phyloP scores from a whole-genome alignment of 2,797 vertebrate species.

The Neosilurus mollespiculum region DNA sequence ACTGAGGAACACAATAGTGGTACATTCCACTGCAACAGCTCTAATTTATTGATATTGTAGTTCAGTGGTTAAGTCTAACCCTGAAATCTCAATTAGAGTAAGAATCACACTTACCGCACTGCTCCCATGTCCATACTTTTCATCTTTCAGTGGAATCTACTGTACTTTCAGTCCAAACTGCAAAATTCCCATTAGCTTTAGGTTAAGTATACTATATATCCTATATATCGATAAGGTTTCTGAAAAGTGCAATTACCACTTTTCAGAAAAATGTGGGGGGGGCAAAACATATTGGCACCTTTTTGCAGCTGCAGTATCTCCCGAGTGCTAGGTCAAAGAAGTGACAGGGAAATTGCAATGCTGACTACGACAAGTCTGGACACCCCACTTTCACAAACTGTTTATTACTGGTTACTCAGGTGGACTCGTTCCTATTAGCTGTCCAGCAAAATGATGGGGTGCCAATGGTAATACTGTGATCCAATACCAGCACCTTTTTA shows the following conservation, averaged over 20 bases:
- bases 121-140: not conserved
- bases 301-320: constrained; percentile 56
- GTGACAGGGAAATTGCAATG: constrained; percentile 44
- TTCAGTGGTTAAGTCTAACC: constrained; percentile 11
- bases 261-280: too few species aligned
- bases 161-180: not conserved
- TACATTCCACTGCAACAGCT: not conserved
- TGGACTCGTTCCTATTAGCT: constrained; percentile 51
- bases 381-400: constrained; percentile 18
- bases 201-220: too few species aligned
- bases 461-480: constrained; percentile 28
- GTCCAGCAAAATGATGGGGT: constrained; percentile 45
- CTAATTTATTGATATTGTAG: not conserved
- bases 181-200: not conserved
- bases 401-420: constrained; percentile 38
- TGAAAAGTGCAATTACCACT: not conserved
- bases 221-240: not conserved
- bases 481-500: constrained; percentile 7
- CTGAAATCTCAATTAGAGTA: not conserved
- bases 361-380: constrained; percentile 27
- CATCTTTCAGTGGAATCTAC: not conserved
- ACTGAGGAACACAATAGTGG: not conserved
- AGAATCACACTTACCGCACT: not conserved
- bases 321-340: constrained; percentile 41
- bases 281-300: constrained; percentile 54